Evolutionary conservation across 2,888 invertebrate species (phyloP), one percentile per base, ranked within the genome.

Genomic region (Dascillus cervinus): DNA sequence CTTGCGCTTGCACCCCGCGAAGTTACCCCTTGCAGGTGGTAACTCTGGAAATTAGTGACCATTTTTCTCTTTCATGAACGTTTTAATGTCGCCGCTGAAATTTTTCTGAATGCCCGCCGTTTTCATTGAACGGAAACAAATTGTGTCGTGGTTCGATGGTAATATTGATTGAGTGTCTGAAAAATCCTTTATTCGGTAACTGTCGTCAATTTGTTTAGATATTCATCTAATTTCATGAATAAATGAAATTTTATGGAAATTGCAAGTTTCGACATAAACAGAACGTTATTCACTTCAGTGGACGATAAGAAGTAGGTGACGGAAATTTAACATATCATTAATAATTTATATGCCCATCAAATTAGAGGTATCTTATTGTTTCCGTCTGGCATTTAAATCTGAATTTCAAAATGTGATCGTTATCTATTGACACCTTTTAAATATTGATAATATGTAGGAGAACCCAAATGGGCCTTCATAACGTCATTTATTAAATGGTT

Each of bases 351-450:
- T 28, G 24, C 17, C 17, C 17, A 17, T 17, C 17, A 17, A 17
- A 17, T 8, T 17, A 6, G 17, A 6, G 17, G 17, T 17, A 20
- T 34, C 34, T 44, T 39, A 41, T 41, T 44, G 39, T 41, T 39
- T 39, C 36, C 37, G 35, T 36, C 35, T 35, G 36, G 17, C 28
- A 15, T 37, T 30, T 15, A 29, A 32, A 43, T 44, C 35, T 36
- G 42, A 46, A 43, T 46, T 44, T 37, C 37, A 43, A 44, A 46
- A 22, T 29, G 24, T 14, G 34, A 34, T 41, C 31, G 37, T 34
- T 37, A 35, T 41, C 35, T 32, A 29, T 26, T 37, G 38, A 41
- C 39, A 39, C 41, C 26, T 39, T 34, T 37, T 34, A 31, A 41
- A 37, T 28, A 21, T 12, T 29, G 22, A 26, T 29, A 13, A 24